Base-by-base conservation (phyloP, 2,797 vertebrate genomes). In the Vultur gryphus region DNA sequence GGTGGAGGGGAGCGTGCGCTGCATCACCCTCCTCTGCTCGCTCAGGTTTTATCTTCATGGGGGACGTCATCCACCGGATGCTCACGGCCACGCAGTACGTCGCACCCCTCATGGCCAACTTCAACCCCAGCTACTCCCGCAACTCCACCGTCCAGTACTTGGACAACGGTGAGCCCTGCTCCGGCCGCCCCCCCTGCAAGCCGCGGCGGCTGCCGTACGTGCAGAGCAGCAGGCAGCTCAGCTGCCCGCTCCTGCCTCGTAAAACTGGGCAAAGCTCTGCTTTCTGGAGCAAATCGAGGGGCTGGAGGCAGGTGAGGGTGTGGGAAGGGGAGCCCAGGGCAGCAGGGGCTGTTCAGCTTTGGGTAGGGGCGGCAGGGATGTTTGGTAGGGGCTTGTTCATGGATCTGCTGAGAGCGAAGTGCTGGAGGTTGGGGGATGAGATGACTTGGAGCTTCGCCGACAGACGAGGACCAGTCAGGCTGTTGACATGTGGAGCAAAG, bases 41-140 rank as follows among this genome's bases (percentile, higher is more conserved):
- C 77, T 18, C 93, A 99, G 99, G 99, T n/a, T 99, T 99, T 76
- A 99, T 99, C 97, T 99, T 99, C 97, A 98, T 98, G 94, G 99
- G 99, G 1, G 99, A 99, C 2, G 97, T 99, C 26, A 99, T 99
- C 73, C 99, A 99, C 91, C 99, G 99, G 39, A 99, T 99, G 99
- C 98, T 99, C 76, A 99, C 99, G 1, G 99, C 99, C 39, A 99
- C 99, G 0, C 99, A 99, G 95, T 99, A 99, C 58, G 96, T 99
- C 5, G 99, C 99, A 0, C 99, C 99, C 3, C 98, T 99, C 67
- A 99, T 99, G 99, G 99, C 99, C 91, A 99, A 99, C 98, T 99
- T 99, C 97, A 99, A 99, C 97, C 99, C 99, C 51, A 99, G 99
- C 96, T 99, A 98, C 96, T 99, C 99, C 41, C 98, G 92, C 41